These are phyloP conservation scores for Syngnathoides biaculeatus DNA, from an alignment of 2,113 vertebrate species.

Conservation along the genomic window DNA sequence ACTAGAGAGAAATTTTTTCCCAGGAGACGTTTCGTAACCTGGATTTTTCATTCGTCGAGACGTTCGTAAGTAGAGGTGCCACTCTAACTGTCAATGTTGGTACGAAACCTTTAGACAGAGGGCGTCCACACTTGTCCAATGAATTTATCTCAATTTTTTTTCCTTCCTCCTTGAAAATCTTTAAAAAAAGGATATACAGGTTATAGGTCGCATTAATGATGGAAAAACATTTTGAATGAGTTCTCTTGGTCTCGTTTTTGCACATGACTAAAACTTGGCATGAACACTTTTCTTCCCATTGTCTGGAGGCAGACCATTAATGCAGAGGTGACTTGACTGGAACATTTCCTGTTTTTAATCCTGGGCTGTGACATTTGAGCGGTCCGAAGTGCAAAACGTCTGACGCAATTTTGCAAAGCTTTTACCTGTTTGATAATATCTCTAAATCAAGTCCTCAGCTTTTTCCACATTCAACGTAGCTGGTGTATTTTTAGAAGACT, in stretches of 20 bases:
- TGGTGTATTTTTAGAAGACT: not conserved
- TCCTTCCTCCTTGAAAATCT: not conserved
- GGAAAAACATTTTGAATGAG: too few relatives aligned
- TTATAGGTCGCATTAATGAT: not conserved
- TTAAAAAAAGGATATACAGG: too few relatives aligned
- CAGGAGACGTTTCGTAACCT: too few relatives aligned
- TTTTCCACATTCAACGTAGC: slow-evolving; percentile 4
- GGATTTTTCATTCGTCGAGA: too few relatives aligned
- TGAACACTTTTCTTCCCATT: not conserved
- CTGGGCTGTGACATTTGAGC: slow-evolving; percentile 21
- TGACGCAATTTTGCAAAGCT: slow-evolving; percentile 1
- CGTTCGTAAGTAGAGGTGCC: too few relatives aligned
- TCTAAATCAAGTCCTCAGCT: not conserved
- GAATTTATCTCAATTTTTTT: too few relatives aligned
- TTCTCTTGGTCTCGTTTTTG: not conserved
- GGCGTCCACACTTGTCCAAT: too few relatives aligned
- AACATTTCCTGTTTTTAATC: not conserved
- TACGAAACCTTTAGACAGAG: too few relatives aligned
- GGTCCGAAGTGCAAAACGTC: slow-evolving; percentile 18
- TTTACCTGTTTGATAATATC: slow-evolving; percentile 11
- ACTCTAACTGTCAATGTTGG: too few relatives aligned
- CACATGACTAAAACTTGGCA: not conserved
- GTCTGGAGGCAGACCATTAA: slow-evolving; percentile 4
- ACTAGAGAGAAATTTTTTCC: too few relatives aligned
- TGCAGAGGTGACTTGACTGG: slow-evolving; percentile 1